These are phyloP conservation scores for Rhineura floridana DNA, from an alignment of 2,113 vertebrate species.

Conservation along the genomic window DNA sequence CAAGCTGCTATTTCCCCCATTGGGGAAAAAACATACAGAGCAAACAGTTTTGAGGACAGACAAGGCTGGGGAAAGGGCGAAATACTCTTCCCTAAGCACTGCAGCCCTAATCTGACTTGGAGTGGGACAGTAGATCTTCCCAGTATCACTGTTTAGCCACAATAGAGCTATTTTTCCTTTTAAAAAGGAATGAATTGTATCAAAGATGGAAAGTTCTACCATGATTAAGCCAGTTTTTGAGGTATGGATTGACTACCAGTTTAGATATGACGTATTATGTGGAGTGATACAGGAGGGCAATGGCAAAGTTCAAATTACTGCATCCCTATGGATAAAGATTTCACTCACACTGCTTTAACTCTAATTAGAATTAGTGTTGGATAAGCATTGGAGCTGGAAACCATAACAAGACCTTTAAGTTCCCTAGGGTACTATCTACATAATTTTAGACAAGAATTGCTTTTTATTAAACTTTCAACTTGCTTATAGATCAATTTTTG, in stretches of 20 bases:
- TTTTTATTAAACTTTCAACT: background rate
- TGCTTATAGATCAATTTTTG: background rate
- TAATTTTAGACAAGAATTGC: background rate
- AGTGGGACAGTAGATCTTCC: too few relatives aligned
- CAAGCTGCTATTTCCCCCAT: too few relatives aligned
- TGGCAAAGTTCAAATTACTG: background rate
- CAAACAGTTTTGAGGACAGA: too few relatives aligned
- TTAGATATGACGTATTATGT: too few relatives aligned
- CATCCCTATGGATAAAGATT: background rate
- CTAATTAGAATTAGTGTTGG: background rate
- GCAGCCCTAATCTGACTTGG: too few relatives aligned
- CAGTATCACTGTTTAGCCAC: too few relatives aligned
- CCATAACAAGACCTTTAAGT: background rate
- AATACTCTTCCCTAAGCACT: too few relatives aligned
- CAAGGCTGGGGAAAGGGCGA: too few relatives aligned
- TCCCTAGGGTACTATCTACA: background rate
- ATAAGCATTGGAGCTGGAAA: background rate
- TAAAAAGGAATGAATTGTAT: too few relatives aligned
- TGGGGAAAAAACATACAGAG: too few relatives aligned
- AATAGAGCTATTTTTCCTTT: too few relatives aligned
- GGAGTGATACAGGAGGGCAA: background rate
- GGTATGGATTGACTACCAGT: too few relatives aligned
- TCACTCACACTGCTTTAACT: background rate
- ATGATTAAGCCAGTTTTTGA: background rate
- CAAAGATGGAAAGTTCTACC: background rate